These are phyloP conservation scores for Macrotus californicus DNA, from an alignment of 2,113 vertebrate genomes.

Conservation along the genomic window DNA sequence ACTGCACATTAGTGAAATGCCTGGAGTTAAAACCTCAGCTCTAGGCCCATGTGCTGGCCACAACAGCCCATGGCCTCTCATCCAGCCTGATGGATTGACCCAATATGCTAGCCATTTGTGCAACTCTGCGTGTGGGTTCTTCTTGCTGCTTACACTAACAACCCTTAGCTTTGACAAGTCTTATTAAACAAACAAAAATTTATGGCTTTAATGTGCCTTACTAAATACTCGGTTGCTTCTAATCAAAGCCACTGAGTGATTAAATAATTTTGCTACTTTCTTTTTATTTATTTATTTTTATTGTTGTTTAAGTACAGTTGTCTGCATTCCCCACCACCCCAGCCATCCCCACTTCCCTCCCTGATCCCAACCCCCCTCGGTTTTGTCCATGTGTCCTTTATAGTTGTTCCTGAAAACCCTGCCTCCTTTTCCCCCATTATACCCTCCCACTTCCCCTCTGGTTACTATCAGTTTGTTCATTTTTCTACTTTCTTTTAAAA, in stretches of 20 bases:
- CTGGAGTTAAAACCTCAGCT: not conserved
- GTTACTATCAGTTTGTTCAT: not conserved
- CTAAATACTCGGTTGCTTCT: not conserved
- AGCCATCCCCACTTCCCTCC: no score
- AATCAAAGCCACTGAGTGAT: not conserved
- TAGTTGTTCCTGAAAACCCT: no score
- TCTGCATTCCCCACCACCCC: no score
- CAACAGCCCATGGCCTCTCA: not conserved
- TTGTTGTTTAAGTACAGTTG: no score
- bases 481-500: not conserved
- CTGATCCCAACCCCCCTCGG: no score
- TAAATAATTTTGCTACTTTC: not conserved
- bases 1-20: not conserved
- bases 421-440: no score
- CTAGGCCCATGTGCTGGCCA: not conserved
- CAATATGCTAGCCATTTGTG: not conserved
- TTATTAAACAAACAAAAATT: constrained; percentile 26
- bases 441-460: no score
- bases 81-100: not conserved
- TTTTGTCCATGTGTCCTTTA: no score
- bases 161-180: not conserved
- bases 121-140: not conserved
- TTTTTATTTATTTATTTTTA: not conserved
- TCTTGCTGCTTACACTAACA: not conserved
- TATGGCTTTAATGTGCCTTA: not conserved